Evolutionary conservation across 2,797 vertebrate genomes (phyloP), one percentile per base, ranked within the genome.

Genomic region (Phrynocephalus forsythii): DNA sequence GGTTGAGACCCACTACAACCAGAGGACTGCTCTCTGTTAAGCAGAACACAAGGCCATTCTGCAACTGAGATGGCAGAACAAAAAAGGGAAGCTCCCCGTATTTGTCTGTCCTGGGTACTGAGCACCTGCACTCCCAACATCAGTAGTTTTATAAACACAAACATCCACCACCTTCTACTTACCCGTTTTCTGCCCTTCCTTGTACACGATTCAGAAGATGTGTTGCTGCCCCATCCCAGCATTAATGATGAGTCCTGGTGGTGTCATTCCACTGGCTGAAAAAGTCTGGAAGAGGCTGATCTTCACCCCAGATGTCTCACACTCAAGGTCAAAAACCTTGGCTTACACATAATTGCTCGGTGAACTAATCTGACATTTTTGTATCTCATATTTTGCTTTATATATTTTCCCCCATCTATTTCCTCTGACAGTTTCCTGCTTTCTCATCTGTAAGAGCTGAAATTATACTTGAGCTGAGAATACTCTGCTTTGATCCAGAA

Each of bases 401-500:
- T 52, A 77, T 52, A 68, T 28, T n/a, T 87, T 20, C 15, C n/a
- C n/a, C 30, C n/a, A 71, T 82, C 28, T 67, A 50, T 52, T 87
- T 82, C 86, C 86, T 50, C 50, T 48, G 28, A 76, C 38, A 52
- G 24, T 67, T 76, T 38, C 48, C 86, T 82, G 63, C 56, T 77
- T 66, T 82, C 71, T 76, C 72, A 69, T 87, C 80, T 33, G 13
- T 68, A 77, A 77, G 24, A 77, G 79, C 30, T 63, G 24, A 68
- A 87, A 82, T 77, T 52, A 68, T 82, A 3, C 60, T 52, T 28
- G 79, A 67, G 79, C 9, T 38, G 38, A 75, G 78, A 81, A 81
- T 81, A 81, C 72, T 69, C 72, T 20, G 7, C 78, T 85, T 81
- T 76, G 69, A 88, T 85, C 15, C 33, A 76, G 77, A 82, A 7